Evolutionary conservation across 2,113 vertebrate genomes (phyloP).

Genomic region (Chauna torquata): DNA sequence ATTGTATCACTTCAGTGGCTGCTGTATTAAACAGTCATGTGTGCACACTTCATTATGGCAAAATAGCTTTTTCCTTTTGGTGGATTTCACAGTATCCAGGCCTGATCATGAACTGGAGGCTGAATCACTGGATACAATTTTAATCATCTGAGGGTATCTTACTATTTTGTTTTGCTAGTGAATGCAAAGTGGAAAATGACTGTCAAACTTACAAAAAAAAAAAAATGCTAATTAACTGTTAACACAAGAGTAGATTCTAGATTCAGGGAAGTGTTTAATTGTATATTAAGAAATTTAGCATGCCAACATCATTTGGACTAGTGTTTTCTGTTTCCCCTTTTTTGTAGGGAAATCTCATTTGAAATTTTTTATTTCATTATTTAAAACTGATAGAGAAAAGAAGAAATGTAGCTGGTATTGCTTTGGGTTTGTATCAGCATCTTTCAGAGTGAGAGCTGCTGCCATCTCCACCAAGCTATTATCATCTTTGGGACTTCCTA

Average conservation of each 20-base stretch:
- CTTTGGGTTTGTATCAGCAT: background rate
- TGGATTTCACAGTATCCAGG: background rate
- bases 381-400: background rate
- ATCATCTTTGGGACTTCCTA: background rate
- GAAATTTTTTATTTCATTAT: background rate
- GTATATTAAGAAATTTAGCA: background rate
- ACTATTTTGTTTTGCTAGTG: background rate
- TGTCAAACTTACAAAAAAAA: conserved; percentile 26
- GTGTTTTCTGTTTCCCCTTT: background rate
- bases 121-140: conserved; percentile 5
- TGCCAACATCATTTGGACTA: background rate
- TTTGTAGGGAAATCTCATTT: background rate
- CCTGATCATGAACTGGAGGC: background rate
- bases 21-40: background rate
- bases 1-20: background rate
- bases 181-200: background rate
- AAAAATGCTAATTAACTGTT: background rate
- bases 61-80: background rate
- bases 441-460: background rate
- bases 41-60: background rate
- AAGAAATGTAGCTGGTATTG: background rate
- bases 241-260: background rate
- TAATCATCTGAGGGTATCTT: background rate
- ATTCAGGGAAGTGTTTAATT: conserved; percentile 12
- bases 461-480: background rate